Base-by-base conservation (phyloP, 2,113 vertebrate genomes). In the Myodes glareolus region DNA sequence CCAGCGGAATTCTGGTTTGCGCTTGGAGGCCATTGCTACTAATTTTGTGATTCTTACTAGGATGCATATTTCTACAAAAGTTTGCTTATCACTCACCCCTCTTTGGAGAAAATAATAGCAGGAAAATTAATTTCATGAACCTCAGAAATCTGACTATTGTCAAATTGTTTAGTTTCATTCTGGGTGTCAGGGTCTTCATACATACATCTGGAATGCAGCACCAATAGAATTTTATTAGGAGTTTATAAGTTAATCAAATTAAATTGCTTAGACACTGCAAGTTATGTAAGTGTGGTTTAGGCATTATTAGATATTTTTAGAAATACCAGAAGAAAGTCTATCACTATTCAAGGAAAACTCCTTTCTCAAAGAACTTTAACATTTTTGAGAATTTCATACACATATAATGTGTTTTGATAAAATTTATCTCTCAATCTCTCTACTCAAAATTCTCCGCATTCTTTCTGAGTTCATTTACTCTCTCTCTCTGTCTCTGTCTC, bases 261-360 rank as follows among this genome's bases (percentile, higher is more conserved):
- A 52, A 91, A 68, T 7, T 42, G 2, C 25, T 68, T 77, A 23
- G 29, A 33, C 19, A 58, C 1, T 82, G 31, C 31, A 91, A 47
- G 4, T 27, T 91, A 4, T 31, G 7, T 70, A 47, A 88, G 16
- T 63, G 7, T 50, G 14, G 8, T 92, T 39, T 91, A 89, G 14
- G 2, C 81, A 25, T 88, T 73, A 72, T 75, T 81, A 58, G 45
- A 88, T 63, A n/a, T 87, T 94, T 94, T 87, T 90, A n/a, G 42
- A 73, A 31, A 7, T 75, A 63, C 50, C 0, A 91, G 33, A 13
- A 94, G 36, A 73, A 94, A 93, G 2, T 52, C 45, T 86, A 75
- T 80, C 55, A 63, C 23, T 70, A 7, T 45, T 95, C 14, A 92
- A 72, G 72, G 72, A 39, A 88, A 92, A 92, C 0, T 21, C 17